Percentiles rank a stretch among this genome's conserved stretches.
These are phyloP conservation scores for Cryptotis parvus DNA, from an alignment of 2,113 vertebrate genomes.

Conservation along the genomic window DNA sequence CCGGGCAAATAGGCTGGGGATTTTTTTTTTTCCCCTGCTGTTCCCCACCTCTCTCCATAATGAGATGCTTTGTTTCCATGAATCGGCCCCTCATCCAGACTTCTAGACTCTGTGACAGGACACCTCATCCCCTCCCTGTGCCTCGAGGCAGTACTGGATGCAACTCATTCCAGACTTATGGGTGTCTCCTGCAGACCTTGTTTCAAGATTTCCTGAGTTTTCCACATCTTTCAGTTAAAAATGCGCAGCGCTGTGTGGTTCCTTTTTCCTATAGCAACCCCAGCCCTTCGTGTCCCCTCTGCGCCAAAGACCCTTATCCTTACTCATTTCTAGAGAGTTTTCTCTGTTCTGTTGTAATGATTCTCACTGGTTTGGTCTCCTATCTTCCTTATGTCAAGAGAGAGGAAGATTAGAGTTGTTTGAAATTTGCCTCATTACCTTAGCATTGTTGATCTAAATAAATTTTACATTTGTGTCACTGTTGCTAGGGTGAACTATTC, in stretches of 20 bases:
- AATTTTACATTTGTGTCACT: background rate
- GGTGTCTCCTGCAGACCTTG: slow-evolving; percentile 61
- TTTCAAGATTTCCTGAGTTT: slow-evolving; percentile 64
- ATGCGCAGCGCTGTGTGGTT: background rate
- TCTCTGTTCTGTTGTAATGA: background rate
- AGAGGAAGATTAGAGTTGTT: slow-evolving; percentile 25
- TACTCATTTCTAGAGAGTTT: background rate
- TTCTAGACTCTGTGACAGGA: slow-evolving; percentile 79
- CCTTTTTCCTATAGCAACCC: slow-evolving; percentile 4
- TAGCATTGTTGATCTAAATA: background rate
- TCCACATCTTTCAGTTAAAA: slow-evolving; percentile 13
- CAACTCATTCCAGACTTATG: slow-evolving; percentile 72
- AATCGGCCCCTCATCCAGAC: slow-evolving; percentile 76
- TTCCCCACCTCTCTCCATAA: slow-evolving; percentile 80
- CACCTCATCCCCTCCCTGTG: slow-evolving; percentile 76
- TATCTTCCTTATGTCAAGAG: slow-evolving; percentile 26
- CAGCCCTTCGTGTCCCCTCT: background rate
- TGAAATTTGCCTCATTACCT: background rate
- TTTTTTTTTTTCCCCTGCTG: slow-evolving; percentile 64
- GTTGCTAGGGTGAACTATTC: background rate
- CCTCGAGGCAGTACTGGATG: slow-evolving; percentile 77
- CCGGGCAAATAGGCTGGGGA: slow-evolving; percentile 68
- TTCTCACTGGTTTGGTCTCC: slow-evolving; percentile 21
- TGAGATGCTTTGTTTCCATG: slow-evolving; percentile 81
- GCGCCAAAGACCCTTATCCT: background rate